Evolutionary conservation across 2,797 vertebrate species (phyloP).

Genomic region (Sebastes itinus): DNA sequence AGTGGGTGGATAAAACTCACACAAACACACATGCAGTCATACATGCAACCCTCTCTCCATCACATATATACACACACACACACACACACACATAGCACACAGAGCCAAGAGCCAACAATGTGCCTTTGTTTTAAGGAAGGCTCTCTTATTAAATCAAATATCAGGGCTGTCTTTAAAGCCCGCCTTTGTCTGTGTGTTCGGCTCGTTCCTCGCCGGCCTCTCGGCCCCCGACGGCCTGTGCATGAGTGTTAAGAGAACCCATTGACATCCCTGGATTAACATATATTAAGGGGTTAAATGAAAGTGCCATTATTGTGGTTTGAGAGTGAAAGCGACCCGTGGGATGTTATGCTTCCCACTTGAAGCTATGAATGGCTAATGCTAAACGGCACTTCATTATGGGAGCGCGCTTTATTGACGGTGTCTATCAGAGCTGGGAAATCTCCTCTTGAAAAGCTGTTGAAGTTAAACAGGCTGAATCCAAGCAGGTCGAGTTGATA

Average conservation of each 20-base stretch:
- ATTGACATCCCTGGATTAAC: conserved; percentile 81
- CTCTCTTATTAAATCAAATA: conserved; percentile 78
- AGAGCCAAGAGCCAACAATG: conserved; percentile 68
- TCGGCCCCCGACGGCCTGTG: conserved; percentile 62
- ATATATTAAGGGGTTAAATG: conserved; percentile 82
- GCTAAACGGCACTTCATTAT: conserved; percentile 73
- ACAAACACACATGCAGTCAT: conserved; percentile 25
- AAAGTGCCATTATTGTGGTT: conserved; percentile 78
- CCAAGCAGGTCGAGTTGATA: conserved; percentile 32
- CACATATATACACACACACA: conserved; percentile 29
- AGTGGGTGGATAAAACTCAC: conserved; percentile 66
- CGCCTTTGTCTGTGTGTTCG: conserved; percentile 63
- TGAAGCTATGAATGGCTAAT: conserved; percentile 79
- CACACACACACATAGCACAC: conserved; percentile 31
- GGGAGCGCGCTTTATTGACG: conserved; percentile 61
- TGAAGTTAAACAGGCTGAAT: conserved; percentile 55
- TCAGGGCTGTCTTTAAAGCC: conserved; percentile 64
- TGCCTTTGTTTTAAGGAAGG: conserved; percentile 74
- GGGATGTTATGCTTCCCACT: conserved; percentile 78
- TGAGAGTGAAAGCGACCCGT: conserved; percentile 70
- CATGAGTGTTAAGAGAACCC: conserved; percentile 74
- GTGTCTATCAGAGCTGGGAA: conserved; percentile 62
- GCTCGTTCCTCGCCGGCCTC: conserved; percentile 56
- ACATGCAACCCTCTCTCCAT: conserved; percentile 44
- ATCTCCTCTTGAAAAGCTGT: conserved; percentile 57